Evolutionary conservation across 2,888 invertebrate species (phyloP), one percentile per base, ranked within the genome.

Genomic region (Drosophila anomelani): DNA sequence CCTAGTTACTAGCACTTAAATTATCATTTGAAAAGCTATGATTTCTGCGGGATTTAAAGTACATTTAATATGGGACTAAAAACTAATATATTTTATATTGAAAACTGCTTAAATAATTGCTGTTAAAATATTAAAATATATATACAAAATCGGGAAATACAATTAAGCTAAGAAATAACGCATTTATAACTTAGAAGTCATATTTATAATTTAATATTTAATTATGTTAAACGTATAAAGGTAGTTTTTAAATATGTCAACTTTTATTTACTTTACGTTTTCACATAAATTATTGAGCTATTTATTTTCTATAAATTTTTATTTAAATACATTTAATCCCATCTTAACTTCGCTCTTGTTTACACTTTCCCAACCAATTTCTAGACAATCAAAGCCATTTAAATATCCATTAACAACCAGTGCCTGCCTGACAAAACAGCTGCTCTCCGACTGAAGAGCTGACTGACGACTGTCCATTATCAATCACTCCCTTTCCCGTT

Each of bases 401-500:
- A 68, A 70, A 75, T 71, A 20, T 29, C 43, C 68, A 74, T 72
- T 64, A 54, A 46, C 67, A 29, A 36, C n/a, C n/a, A 44, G 23
- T 4, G 34, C 6, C 10, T 36, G 71, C 23, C 66, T 56, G 49
- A 38, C 51, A 64, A 63, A 56, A 56, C 43, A 81, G 80, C 84
- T 78, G 84, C 54, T 54, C 44, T 47, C 29, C 32, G 32, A 17
- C 75, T 63, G 51, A 32, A 46, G 32, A 34, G 32, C 39, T 51
- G 51, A 10, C 56, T 62, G 49, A 17, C 44, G 70, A 43, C 61
- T 56, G 53, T 68, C 49, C 44, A 59, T 71, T 53, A 76, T 76
- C 75, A 76, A 76, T 76, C 75, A 76, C 72, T 61, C 60, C 36
- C 63, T n/a, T 51, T 15, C 3, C 51, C 51, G 20, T 34, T 54